phyloP scores from a whole-genome alignment of 2,113 vertebrate species.

The Sapayoa aenigma region DNA sequence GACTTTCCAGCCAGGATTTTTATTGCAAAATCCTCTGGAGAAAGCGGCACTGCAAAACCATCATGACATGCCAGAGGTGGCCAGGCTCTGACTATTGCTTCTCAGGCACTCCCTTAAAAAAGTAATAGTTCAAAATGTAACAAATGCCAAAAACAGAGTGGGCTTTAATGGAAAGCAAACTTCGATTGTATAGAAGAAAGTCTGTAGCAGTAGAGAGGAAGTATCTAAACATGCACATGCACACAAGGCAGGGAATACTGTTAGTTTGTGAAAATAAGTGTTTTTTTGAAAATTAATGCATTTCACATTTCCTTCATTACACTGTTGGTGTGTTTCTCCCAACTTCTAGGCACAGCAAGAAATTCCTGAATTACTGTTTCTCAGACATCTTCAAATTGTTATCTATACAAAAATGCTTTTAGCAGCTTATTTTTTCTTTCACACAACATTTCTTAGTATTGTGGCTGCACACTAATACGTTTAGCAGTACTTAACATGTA shows the following conservation, averaged over 20 bases:
- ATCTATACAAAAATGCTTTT: not conserved
- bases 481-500: not conserved
- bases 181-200: not conserved
- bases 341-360: not conserved
- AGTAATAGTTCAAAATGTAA: not conserved
- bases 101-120: not conserved
- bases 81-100: not conserved
- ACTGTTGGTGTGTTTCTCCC: not conserved
- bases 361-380: not conserved
- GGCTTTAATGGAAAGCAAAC: not conserved
- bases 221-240: not conserved
- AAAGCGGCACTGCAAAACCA: not conserved
- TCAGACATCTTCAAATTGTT: not conserved
- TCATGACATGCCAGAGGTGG: accelerated
- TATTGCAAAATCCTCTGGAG: not conserved
- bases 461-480: not conserved
- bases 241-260: not conserved
- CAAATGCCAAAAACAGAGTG: not conserved
- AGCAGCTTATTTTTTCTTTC: not conserved
- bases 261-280: not conserved
- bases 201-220: not conserved
- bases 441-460: not conserved
- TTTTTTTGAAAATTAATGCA: not conserved
- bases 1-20: not conserved
- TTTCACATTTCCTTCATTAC: not conserved